Base-by-base conservation (phyloP, 1,140 invertebrate genomes). In the Trichonephila inaurata region DNA sequence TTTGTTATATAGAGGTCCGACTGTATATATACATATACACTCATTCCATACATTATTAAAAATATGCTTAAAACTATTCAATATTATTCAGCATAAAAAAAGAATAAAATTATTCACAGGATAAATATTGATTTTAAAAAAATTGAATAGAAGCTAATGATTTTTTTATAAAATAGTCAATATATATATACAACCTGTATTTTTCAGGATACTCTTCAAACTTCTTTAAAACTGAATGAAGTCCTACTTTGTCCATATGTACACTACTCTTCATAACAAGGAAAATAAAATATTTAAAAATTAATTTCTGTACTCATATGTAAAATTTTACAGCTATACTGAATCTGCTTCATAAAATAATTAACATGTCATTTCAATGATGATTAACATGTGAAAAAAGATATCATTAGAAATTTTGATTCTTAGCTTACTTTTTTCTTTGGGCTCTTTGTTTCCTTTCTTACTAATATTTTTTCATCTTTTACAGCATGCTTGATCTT, bases 141-240 rank as follows among this genome's bases (percentile, higher is more conserved):
- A 51, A 5, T 51, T 51, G 51, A 51, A 51, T 51, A 12, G 51
- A 51, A 51, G 10, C 7, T 40, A 40, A 51, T 51, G 1, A 12
- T 10, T 51, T 51, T 51, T 51, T 51, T 10, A 51, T 8, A 51
- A 51, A 40, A 40, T 40, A 3, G 33, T 40, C 33, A 40, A 40
- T 40, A 40, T 40, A 51, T 51, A 51, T 10, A 51, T 12, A 51
- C 12, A 33, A 91, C 90, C 90, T 91, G 83, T 91, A 28, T 64
- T 91, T 91, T 64, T 91, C 90, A 24, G 90, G 90, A 91, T 85
- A 91, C 83, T 91, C 90, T 60, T 44, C 81, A 64, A 91, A 91
- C 64, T 83, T 91, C 62, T 83, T 91, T n/a, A 91, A 12, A 62
- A 91, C 51, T 44, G 90, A 40, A 8, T 44, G 18, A 3, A 91